Percentiles rank a stretch among this genome's conserved stretches.
These are phyloP conservation scores for Idaea aversata DNA, from an alignment of 2,888 invertebrate species.

Conservation along the genomic window DNA sequence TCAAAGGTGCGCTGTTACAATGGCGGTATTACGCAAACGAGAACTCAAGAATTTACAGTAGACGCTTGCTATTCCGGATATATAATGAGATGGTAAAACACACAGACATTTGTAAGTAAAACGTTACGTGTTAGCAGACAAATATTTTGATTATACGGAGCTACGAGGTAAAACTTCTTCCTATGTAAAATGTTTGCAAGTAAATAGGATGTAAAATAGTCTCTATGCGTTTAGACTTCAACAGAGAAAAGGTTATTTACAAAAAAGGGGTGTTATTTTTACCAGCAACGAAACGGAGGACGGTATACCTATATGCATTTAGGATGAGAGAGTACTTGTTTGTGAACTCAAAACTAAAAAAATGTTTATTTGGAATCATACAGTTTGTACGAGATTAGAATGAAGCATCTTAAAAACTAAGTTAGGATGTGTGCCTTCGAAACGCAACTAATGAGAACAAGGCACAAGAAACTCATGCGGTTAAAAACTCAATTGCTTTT, in stretches of 20 bases:
- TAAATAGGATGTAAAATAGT: background rate
- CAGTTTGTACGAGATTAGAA: too few relatives aligned
- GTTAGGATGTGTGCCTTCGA: too few relatives aligned
- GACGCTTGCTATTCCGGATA: conserved; percentile 38
- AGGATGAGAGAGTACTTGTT: too few relatives aligned
- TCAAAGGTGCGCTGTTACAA: conserved; percentile 64
- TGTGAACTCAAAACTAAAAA: too few relatives aligned
- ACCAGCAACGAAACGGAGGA: background rate
- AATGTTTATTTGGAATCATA: too few relatives aligned
- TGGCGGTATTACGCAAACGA: conserved; percentile 60
- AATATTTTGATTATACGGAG: conserved; percentile 29
- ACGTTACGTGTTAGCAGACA: conserved; percentile 20
- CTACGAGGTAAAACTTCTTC: conserved; percentile 16
- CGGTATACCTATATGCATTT: too few relatives aligned
- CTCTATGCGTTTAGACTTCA: background rate
- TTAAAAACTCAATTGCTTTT: too few relatives aligned
- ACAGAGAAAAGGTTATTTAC: background rate
- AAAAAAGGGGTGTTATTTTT: background rate
- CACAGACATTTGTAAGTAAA: conserved; percentile 31
- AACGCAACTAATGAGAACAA: too few relatives aligned
- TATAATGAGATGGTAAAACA: conserved; percentile 63
- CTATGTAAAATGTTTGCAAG: background rate
- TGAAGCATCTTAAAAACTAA: too few relatives aligned
- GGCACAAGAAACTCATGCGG: too few relatives aligned
- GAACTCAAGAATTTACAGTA: conserved; percentile 57